phyloP scores from a whole-genome alignment of 2,888 invertebrate species.

The Teleiodes luculella region DNA sequence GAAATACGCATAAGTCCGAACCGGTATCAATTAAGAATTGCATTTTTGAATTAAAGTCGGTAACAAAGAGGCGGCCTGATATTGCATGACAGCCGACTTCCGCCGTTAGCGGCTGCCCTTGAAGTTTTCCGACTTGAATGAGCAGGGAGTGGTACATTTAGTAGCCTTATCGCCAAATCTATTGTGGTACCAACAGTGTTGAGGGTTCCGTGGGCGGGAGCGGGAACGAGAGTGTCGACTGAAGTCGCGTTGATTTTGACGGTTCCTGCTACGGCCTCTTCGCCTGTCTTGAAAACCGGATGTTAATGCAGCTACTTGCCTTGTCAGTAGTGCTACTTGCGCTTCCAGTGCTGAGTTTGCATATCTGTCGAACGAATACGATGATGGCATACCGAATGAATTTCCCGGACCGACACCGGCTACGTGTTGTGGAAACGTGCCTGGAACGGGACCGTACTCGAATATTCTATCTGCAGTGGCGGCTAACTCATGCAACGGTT shows the following conservation, averaged over 20 bases:
- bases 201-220: neutral
- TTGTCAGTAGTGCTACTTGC: neutral
- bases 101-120: conserved; percentile 1
- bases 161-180: neutral
- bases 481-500: neutral
- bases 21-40: conserved; percentile 10
- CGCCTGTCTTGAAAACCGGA: neutral
- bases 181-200: neutral
- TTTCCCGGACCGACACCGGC: neutral
- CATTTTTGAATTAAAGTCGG: neutral
- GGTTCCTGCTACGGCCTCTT: neutral
- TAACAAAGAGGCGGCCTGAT: conserved; percentile 10
- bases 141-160: neutral
- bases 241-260: neutral
- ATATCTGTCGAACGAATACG: neutral
- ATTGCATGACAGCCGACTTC: conserved; percentile 18
- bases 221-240: neutral
- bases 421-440: neutral
- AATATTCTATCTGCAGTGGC: neutral
- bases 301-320: neutral
- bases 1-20: conserved; percentile 12
- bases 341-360: neutral
- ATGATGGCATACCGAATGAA: neutral
- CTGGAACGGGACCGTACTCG: neutral
- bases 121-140: neutral